These are phyloP conservation scores for Malacoraja senta DNA, from an alignment of 2,797 vertebrate species.

Conservation along the genomic window DNA sequence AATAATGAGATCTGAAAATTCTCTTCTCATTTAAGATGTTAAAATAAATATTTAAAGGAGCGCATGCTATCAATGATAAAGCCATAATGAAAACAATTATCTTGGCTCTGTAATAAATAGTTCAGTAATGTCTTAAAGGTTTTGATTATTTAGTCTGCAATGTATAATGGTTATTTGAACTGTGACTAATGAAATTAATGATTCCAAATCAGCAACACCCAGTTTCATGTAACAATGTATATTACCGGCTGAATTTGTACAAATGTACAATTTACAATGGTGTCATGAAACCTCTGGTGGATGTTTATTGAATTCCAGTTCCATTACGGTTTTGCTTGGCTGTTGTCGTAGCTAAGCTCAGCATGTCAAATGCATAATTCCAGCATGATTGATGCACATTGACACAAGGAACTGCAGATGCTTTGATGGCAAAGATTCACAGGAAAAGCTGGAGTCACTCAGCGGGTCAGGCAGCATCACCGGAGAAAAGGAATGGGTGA, in stretches of 20 bases:
- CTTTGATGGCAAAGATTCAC: too few species aligned
- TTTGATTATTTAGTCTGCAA: background rate
- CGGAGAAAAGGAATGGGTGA: too few species aligned
- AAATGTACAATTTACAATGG: background rate
- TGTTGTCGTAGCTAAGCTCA: background rate
- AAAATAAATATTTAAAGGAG: background rate
- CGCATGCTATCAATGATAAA: background rate
- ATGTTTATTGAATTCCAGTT: background rate
- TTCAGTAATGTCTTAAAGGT: background rate
- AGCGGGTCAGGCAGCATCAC: too few species aligned
- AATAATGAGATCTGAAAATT: background rate
- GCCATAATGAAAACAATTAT: background rate
- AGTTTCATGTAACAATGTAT: background rate
- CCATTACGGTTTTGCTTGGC: background rate
- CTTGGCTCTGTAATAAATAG: background rate
- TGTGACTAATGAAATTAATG: background rate
- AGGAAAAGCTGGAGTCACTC: too few species aligned
- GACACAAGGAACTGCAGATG: too few species aligned
- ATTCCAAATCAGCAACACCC: background rate
- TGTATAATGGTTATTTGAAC: background rate
- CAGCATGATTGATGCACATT: background rate
- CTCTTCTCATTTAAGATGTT: background rate
- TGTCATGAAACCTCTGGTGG: background rate
- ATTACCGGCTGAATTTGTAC: background rate
- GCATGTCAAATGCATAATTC: background rate